phyloP scores from a whole-genome alignment of 2,888 invertebrate species.

The Cerceris ruficornis region DNA sequence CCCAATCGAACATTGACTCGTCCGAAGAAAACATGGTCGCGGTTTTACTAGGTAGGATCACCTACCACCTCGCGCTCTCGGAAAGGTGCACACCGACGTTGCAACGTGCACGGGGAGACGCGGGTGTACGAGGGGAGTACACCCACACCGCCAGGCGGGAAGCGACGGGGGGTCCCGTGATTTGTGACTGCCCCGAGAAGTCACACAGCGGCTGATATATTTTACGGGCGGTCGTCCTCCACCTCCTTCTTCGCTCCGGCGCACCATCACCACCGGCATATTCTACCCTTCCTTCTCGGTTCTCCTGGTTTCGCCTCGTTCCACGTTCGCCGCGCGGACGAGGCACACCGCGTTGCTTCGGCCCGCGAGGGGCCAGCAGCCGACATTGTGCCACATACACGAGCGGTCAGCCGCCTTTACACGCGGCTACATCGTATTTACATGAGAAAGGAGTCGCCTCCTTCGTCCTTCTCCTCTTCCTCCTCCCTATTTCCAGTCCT shows the following conservation, averaged over 20 bases:
- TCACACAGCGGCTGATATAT: slow-evolving; percentile 82
- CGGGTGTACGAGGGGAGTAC: slow-evolving; percentile 67
- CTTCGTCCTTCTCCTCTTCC: slow-evolving; percentile 52
- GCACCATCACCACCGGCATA: slow-evolving; percentile 45
- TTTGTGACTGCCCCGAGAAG: slow-evolving; percentile 81
- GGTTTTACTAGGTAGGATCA: slow-evolving; percentile 8
- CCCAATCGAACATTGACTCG: slow-evolving; percentile 48
- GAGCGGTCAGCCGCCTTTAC: slow-evolving; percentile 79
- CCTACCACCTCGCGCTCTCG: slow-evolving; percentile 20
- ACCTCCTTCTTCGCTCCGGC: slow-evolving; percentile 28
- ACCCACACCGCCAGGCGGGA: slow-evolving; percentile 73
- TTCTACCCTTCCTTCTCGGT: slow-evolving; percentile 23
- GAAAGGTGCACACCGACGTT: slow-evolving; percentile 46
- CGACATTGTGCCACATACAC: slow-evolving; percentile 78
- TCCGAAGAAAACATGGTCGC: slow-evolving; percentile 19
- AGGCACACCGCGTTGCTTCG: slow-evolving; percentile 44
- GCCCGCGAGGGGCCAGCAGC: slow-evolving; percentile 65
- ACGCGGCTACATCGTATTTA: slow-evolving; percentile 81
- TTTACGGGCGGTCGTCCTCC: slow-evolving; percentile 78
- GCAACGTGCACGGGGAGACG: slow-evolving; percentile 40
- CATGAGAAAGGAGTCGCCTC: slow-evolving; percentile 80
- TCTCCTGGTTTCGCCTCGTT: slow-evolving; percentile 10
- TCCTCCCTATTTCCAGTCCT: slow-evolving; percentile 23
- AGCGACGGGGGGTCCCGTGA: slow-evolving; percentile 81
- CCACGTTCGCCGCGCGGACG: slow-evolving; percentile 35